Conservation (phyloP, 2,113 vertebrate genomes). For the Eonycteris spelaea region DNA sequence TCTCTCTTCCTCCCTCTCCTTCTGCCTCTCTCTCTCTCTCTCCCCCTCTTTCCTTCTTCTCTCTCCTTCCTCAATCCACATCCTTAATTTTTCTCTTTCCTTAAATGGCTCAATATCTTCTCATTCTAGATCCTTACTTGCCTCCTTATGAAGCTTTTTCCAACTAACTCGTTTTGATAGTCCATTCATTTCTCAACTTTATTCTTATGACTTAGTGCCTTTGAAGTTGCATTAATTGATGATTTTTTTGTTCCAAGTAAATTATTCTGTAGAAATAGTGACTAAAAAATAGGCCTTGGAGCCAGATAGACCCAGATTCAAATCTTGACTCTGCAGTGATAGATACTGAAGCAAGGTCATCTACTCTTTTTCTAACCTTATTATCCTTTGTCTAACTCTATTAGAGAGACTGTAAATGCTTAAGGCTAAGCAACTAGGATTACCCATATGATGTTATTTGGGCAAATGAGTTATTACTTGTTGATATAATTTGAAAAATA, state of each 20-base stretch:
- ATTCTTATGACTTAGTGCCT: not conserved
- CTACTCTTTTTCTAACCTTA: not conserved
- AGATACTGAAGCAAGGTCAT: not conserved
- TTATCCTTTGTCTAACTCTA: not conserved
- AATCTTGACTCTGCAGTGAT: not conserved
- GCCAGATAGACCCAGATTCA: not conserved
- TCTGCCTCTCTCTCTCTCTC: not conserved
- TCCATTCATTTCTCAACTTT: not conserved
- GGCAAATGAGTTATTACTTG: not conserved
- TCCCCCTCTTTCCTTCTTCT: not conserved
- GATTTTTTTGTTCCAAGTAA: not conserved
- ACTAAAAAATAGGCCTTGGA: not conserved
- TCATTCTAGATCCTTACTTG: not conserved
- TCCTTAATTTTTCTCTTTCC: not conserved
- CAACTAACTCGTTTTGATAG: not conserved
- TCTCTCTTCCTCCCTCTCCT: too few relatives aligned
- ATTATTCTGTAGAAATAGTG: not conserved
- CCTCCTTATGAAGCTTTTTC: not conserved
- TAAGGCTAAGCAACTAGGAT: not conserved
- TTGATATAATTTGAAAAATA: not conserved
- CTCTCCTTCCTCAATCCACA: not conserved
- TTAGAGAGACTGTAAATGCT: not conserved
- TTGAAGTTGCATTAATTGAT: not conserved
- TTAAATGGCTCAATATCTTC: not conserved
- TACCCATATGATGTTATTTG: not conserved